Conservation (phyloP, 53 echinoderm and acorn worm species). For the Stichopus horrens region DNA sequence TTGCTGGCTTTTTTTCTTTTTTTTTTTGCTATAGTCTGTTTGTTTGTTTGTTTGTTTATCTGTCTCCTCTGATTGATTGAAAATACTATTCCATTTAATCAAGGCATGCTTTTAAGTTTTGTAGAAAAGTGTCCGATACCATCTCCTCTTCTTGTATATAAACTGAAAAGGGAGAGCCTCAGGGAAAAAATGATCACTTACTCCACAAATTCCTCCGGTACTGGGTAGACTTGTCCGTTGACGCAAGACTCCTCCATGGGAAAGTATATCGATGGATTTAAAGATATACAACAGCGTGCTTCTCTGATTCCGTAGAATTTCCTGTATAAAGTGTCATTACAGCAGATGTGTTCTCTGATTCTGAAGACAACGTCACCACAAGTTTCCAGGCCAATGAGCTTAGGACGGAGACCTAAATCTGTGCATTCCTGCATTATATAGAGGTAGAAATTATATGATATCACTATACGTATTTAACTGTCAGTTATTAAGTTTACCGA, state of each 20-base stretch:
- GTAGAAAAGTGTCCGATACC: not conserved
- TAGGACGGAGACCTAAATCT: not conserved
- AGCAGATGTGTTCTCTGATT: conserved; percentile 8
- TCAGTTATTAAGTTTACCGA: no score
- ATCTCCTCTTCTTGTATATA: not conserved
- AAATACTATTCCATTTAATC: not conserved
- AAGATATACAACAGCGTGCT: not conserved
- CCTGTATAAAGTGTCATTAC: not conserved
- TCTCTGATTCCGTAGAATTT: not conserved
- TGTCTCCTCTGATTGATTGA: not conserved
- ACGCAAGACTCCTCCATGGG: not conserved
- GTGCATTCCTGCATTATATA: not conserved
- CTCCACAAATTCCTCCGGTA: not conserved
- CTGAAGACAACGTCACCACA: conserved; percentile 6
- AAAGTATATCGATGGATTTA: not conserved
- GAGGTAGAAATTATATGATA: not conserved
- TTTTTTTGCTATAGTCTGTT: no score
- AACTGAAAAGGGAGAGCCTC: no score
- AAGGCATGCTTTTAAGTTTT: not conserved
- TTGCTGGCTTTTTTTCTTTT: no score
- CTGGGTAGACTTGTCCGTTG: not conserved
- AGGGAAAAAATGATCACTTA: not conserved
- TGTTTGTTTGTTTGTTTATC: no score
- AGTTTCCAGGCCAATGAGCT: not conserved
- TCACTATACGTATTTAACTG: no score